These are phyloP conservation scores for Pristionchus arcanus DNA, from an alignment of 2,888 invertebrate genomes.

Conservation along the genomic window DNA sequence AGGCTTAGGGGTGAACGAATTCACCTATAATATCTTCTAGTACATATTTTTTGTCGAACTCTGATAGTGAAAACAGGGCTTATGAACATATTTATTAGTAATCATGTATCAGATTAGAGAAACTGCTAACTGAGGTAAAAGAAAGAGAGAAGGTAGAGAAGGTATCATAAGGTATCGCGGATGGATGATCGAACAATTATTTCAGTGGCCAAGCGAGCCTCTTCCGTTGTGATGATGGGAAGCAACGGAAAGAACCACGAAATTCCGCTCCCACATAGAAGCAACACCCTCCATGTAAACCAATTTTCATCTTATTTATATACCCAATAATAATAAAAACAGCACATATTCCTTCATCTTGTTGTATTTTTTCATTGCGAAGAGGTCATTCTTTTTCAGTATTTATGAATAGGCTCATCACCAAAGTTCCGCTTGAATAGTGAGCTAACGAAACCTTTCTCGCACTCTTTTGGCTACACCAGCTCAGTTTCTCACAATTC, in stretches of 20 bases:
- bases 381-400: neutral
- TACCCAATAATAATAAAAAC: no score
- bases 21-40: no score
- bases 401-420: neutral
- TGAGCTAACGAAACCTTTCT: neutral
- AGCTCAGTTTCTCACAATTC: neutral
- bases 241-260: slow-evolving; percentile 20
- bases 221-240: slow-evolving; percentile 38
- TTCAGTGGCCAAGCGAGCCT: slow-evolving; percentile 34
- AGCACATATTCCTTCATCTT: no score
- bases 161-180: no score
- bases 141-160: no score
- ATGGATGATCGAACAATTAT: neutral
- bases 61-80: no score
- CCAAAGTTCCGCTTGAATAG: neutral
- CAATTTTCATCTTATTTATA: neutral
- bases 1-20: no score
- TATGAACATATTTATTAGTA: no score
- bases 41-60: no score
- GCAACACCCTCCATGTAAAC: slow-evolving; percentile 6
- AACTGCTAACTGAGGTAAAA: no score
- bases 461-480: neutral
- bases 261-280: neutral
- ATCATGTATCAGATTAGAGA: no score
- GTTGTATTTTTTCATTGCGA: no score